A percentile compares a stretch with the other conserved stretches of the same genome.
Evolutionary conservation across 1,140 invertebrate species (phyloP).

Genomic region (Lepidotrigona ventralis): DNA sequence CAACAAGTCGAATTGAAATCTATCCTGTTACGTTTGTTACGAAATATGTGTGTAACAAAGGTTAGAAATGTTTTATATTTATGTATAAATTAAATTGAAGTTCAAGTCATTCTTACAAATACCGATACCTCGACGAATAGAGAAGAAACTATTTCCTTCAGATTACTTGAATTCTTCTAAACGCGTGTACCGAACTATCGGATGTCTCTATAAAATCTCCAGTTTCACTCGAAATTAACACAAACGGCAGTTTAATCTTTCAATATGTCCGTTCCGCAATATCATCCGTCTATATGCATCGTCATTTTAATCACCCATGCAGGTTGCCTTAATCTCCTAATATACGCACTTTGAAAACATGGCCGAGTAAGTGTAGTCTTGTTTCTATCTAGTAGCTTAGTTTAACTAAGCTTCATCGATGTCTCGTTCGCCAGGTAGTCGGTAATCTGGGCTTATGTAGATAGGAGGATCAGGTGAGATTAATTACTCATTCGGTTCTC

Average conservation of each 20-base stretch:
- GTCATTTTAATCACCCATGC: not conserved
- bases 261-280: too few relatives aligned
- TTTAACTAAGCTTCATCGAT: conserved; percentile 64
- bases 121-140: too few relatives aligned
- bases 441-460: conserved; percentile 69
- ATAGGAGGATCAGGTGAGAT: conserved; percentile 66
- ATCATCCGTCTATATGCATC: not conserved
- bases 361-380: conserved; percentile 46
- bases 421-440: conserved; percentile 65
- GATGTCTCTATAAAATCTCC: not conserved
- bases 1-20: too few relatives aligned
- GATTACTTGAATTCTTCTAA: too few relatives aligned
- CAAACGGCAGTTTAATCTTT: not conserved
- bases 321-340: conserved; percentile 29
- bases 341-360: conserved; percentile 39
- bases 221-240: not conserved
- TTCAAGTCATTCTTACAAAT: too few relatives aligned
- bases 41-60: too few relatives aligned
- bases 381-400: conserved; percentile 57
- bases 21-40: too few relatives aligned
- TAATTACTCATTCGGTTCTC: conserved; percentile 67
- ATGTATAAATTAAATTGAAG: too few relatives aligned
- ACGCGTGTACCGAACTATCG: too few relatives aligned
- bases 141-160: too few relatives aligned
- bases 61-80: too few relatives aligned